These are phyloP conservation scores for Axea sp. DNA, from an alignment of 2,888 invertebrate species.

Conservation along the genomic window DNA sequence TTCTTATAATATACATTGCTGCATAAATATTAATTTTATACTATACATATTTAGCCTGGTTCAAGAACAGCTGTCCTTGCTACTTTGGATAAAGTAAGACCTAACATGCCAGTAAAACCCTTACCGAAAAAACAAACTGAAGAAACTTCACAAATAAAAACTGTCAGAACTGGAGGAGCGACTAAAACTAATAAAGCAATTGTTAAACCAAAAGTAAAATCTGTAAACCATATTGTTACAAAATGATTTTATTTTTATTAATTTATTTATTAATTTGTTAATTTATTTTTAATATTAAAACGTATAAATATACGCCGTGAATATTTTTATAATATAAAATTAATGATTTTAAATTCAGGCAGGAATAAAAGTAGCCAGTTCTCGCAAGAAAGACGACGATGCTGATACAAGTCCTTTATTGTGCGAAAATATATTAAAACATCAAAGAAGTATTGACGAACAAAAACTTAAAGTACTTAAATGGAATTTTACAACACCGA, in stretches of 20 bases:
- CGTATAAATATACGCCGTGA: no score
- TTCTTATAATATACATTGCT: no score
- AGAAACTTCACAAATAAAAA: constrained; percentile 81
- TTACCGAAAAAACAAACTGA: constrained; percentile 83
- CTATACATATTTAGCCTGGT: constrained; percentile 85
- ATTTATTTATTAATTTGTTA: no score
- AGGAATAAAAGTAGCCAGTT: constrained; percentile 72
- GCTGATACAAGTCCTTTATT: constrained; percentile 86
- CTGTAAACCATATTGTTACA: no score
- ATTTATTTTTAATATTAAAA: no score
- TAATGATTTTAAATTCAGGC: no score
- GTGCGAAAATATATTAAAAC: constrained; percentile 91
- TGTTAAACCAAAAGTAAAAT: constrained; percentile 82
- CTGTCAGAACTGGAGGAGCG: constrained; percentile 81
- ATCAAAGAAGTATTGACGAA: constrained; percentile 96
- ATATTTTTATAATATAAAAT: no score
- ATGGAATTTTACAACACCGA: constrained; percentile 96
- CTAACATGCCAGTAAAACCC: constrained; percentile 90
- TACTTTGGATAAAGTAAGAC: constrained; percentile 91
- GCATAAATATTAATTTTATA: no score
- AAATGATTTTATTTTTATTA: neutral
- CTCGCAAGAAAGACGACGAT: constrained; percentile 91
- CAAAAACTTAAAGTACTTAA: constrained; percentile 94
- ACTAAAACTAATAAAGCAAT: constrained; percentile 80
- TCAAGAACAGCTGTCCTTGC: constrained; percentile 88